phyloP scores from a whole-genome alignment of 2,797 vertebrate genomes.

The Poecile montanus region DNA sequence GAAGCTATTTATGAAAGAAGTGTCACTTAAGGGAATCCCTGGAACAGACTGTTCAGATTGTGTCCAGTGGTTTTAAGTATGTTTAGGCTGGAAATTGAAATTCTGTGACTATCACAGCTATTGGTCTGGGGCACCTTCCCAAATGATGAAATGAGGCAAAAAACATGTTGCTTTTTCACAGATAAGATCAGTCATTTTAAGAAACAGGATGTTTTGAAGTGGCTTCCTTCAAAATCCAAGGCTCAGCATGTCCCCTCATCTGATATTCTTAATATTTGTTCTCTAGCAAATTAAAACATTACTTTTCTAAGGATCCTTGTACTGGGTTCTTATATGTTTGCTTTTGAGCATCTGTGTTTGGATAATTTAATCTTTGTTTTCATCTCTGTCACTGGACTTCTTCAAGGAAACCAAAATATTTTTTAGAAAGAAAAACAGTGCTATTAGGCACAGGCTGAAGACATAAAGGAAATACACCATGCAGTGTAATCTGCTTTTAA shows the following conservation, averaged over 20 bases:
- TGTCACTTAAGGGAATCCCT: background rate
- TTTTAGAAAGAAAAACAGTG: slow-evolving; percentile 37
- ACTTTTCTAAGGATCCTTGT: background rate
- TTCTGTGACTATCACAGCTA: background rate
- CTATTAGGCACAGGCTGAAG: slow-evolving; percentile 1
- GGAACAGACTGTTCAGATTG: background rate
- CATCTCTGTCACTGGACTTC: slow-evolving; percentile 35
- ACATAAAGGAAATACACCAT: background rate
- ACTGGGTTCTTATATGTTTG: background rate
- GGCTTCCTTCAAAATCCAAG: background rate
- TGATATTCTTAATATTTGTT: background rate
- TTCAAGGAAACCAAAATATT: slow-evolving; percentile 56
- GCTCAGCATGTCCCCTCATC: background rate
- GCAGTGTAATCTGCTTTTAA: background rate
- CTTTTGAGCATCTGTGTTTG: slow-evolving; percentile 58
- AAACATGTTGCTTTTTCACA: background rate
- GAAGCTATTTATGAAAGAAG: background rate
- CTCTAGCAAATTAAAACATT: slow-evolving; percentile 2
- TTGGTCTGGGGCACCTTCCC: background rate
- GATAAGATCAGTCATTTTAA: background rate
- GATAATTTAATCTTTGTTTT: slow-evolving; percentile 60
- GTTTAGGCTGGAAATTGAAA: background rate
- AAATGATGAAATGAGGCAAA: background rate
- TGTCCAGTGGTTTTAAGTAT: background rate
- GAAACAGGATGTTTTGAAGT: background rate